Evolutionary conservation across 1,140 invertebrate genomes (phyloP).

Genomic region (Goniozus legneri): DNA sequence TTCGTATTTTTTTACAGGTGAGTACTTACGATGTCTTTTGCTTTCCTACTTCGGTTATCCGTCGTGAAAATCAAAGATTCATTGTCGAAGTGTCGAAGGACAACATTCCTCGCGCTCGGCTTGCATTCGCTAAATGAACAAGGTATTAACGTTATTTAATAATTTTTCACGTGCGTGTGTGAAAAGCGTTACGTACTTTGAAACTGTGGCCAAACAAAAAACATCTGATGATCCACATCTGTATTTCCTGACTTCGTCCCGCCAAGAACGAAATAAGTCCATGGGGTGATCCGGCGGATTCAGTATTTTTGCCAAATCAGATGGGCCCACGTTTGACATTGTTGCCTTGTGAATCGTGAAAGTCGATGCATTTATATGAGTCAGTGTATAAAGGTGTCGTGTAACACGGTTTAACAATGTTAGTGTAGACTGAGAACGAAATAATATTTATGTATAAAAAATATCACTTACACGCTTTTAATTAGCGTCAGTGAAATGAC

Average conservation of each 20-base stretch:
- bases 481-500: too few species aligned
- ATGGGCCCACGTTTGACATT: too few species aligned
- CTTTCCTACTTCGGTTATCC: constrained; percentile 51
- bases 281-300: constrained; percentile 42
- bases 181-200: constrained; percentile 39
- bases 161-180: background rate
- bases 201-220: constrained; percentile 50
- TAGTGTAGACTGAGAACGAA: too few species aligned
- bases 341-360: too few species aligned
- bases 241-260: constrained; percentile 33
- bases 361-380: too few species aligned
- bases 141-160: background rate
- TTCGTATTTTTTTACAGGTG: constrained; percentile 9
- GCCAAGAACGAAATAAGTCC: constrained; percentile 50
- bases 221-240: constrained; percentile 29
- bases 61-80: constrained; percentile 56
- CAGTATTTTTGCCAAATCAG: constrained; percentile 38
- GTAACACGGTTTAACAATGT: too few species aligned
- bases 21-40: constrained; percentile 51
- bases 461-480: too few species aligned
- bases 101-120: constrained; percentile 48
- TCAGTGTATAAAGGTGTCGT: too few species aligned
- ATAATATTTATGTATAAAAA: too few species aligned
- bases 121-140: constrained; percentile 43
- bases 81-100: constrained; percentile 49